Conservation (phyloP, 2,113 vertebrate species). For the Ictidomys tridecemlineatus region DNA sequence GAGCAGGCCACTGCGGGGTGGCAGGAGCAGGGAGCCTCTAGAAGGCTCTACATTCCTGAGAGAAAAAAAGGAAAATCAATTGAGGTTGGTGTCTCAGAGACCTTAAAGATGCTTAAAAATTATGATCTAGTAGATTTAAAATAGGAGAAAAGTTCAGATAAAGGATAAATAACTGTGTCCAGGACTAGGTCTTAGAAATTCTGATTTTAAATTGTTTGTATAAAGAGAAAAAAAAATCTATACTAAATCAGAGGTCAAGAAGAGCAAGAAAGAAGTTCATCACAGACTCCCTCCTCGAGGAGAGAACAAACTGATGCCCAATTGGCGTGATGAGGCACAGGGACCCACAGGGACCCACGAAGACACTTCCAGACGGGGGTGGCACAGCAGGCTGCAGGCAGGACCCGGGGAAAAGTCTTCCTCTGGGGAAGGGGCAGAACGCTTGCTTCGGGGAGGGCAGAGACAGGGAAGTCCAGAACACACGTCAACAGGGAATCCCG, state of each 20-base stretch:
- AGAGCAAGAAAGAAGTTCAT: fast-evolving
- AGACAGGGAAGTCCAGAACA: neutral
- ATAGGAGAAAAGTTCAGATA: neutral
- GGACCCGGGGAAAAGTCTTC: too few species aligned
- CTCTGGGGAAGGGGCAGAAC: neutral
- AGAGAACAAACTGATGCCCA: neutral
- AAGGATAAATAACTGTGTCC: neutral
- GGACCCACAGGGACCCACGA: neutral
- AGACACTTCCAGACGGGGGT: fast-evolving
- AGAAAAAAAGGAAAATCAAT: neutral
- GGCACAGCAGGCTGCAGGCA: neutral
- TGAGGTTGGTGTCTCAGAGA: neutral
- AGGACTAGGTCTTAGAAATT: neutral
- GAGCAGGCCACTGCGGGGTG: neutral
- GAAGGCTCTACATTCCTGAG: neutral
- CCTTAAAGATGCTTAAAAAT: neutral
- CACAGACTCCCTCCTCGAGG: fast-evolving
- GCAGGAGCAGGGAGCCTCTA: neutral
- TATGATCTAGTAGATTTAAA: neutral
- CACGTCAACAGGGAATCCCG: too few species aligned
- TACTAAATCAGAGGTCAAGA: neutral
- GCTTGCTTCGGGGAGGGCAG: neutral
- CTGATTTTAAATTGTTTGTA: neutral
- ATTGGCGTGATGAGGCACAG: fast-evolving
- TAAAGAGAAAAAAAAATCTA: neutral